Conservation (phyloP, 2,113 vertebrate genomes). For the Ceuthmochares aereus region DNA sequence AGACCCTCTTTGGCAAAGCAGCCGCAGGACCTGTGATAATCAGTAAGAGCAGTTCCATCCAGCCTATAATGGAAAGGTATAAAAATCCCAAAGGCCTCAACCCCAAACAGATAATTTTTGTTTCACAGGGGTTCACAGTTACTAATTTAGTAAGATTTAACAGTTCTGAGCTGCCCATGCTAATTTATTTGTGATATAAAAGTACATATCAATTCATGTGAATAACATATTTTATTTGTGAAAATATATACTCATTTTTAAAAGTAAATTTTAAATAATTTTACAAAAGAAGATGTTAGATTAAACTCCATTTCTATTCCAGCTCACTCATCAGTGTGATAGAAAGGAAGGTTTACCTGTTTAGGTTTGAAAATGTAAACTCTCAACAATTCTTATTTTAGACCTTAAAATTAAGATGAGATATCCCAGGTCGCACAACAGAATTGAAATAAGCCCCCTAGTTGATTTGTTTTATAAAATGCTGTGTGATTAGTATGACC, state of each 20-base stretch:
- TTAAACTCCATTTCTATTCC: background rate
- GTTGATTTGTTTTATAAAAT: background rate
- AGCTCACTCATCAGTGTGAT: background rate
- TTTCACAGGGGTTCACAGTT: background rate
- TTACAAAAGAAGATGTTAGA: background rate
- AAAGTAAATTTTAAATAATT: background rate
- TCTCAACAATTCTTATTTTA: background rate
- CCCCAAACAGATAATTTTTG: background rate
- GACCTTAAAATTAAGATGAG: background rate
- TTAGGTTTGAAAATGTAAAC: background rate
- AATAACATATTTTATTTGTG: background rate
- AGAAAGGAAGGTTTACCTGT: background rate
- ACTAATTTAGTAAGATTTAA: background rate
- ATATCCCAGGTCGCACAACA: background rate
- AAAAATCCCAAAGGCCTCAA: background rate
- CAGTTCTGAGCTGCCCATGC: background rate
- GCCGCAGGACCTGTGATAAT: background rate
- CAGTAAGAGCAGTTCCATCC: background rate
- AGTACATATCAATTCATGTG: background rate
- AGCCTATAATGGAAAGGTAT: background rate
- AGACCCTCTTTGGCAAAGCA: background rate
- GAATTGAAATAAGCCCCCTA: background rate
- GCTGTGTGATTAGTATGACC: constrained; percentile 72
- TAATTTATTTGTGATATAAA: background rate
- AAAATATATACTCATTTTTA: background rate